Evolutionary conservation across 2,797 vertebrate species (phyloP), one percentile per base, ranked within the genome.

Genomic region (Leptodactylus fallax): DNA sequence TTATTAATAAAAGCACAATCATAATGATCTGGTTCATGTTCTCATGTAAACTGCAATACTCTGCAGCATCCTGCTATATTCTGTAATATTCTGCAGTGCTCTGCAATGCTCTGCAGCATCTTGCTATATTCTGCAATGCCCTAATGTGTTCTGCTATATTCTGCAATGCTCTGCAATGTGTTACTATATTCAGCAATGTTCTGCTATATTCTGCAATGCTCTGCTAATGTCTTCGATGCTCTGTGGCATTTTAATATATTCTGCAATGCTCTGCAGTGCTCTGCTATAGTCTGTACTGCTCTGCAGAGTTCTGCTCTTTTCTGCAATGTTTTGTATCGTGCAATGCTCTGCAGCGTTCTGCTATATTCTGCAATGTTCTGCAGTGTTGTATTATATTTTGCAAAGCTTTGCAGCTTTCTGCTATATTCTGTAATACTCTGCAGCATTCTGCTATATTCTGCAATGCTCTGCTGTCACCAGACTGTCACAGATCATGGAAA

Each of bases 1-100:
- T 17, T 49, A 81, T 23, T 65, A 81, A 81, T 81, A 63, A 65
- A 65, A 81, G 17, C 45, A 23, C 19, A 81, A 49, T 23, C 14
- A 6, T 51, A 11, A 45, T 53, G 36, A 36, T 36, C 36, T 36
- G 36, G 36, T 36, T 1, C 36, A 36, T 36, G 36, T 36, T 36
- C 36, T n/a, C n/a, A n/a, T n/a, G n/a, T 7, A 36, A 3, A 12
- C 12, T 12, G 1, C 23, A 16, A 63, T n/a, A 11, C 36, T 47
- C 58, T 45, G 17, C 72, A 76, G 10, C 17, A 8, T 5, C 10
- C 36, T 19, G 16, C 16, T 17, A 21, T 47, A 10, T 47, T 8
- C n/a, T 25, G n/a, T 0, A 67, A 27, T 4, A 1, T 5, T 72
- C 69, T 47, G 27, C 27, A 45, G 7, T 19, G 10, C 2, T 17